Base-by-base conservation (phyloP, 2,113 vertebrate species). In the Podocnemis expansa region DNA sequence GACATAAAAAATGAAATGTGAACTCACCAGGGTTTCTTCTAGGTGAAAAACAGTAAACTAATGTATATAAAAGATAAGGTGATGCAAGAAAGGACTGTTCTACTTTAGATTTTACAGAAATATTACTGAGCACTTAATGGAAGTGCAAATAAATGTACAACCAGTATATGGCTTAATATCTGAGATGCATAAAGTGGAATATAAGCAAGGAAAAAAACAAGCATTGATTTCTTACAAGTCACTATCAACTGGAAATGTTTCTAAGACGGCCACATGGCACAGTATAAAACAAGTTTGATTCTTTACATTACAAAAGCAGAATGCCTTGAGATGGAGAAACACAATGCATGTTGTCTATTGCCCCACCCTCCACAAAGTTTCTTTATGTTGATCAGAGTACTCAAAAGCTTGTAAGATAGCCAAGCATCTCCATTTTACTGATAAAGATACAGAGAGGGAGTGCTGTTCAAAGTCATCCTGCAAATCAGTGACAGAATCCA, bases 251-350 rank as follows among this genome's bases (percentile, higher is more conserved):
- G 83, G 80, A 47, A 89, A 84, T 84, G 88, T 51, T 31, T 89
- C 89, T 85, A 81, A 54, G 78, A 93, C 88, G 95, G 86, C 85
- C 88, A 84, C 84, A 96, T 79, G 88, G 51, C 90, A 92, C 92
- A 79, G 88, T 80, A 97, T 94, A 95, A 93, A 67, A 19, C 29
- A 67, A 93, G 92, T 86, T 92, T 70, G 34, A 60, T 60, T 93
- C 34, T 89, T 93, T 81, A 76, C 95, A 92, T 94, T 96, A 92
- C 87, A n/a, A 93, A 97, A 96, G 95, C 93, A 94, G 89, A 96
- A 29, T 63, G 31, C 60, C 31, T 14, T 95, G 94, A 93, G 87
- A 90, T 6, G 47, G 47, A 89, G 91, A 95, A 78, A 41, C 95
- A 82, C 80, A 92, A 76, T 91, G 92, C 93, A 96, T 92, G 88